Evolutionary conservation across 2,113 vertebrate genomes (phyloP).

Genomic region (Ceratotherium simum): DNA sequence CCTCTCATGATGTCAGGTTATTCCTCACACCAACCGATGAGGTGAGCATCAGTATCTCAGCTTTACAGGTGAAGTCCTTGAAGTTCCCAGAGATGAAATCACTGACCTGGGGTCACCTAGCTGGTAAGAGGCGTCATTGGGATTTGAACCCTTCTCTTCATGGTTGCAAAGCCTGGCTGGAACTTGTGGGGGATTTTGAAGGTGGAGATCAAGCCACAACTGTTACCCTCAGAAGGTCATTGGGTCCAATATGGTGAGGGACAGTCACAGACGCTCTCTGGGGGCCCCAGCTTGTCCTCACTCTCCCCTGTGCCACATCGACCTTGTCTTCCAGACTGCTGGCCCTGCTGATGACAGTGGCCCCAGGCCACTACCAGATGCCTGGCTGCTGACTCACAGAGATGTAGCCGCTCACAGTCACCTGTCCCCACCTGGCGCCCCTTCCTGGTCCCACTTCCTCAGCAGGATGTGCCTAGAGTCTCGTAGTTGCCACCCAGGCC

Average conservation of each 20-base stretch:
- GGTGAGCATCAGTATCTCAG: background rate
- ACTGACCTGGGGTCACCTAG: background rate
- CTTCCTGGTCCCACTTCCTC: background rate
- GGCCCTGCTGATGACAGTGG: background rate
- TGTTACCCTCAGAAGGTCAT: background rate
- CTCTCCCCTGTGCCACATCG: background rate
- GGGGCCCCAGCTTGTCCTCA: background rate
- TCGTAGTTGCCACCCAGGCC: background rate
- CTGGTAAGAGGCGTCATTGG: background rate
- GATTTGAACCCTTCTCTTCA: background rate
- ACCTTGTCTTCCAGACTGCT: background rate
- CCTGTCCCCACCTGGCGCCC: background rate
- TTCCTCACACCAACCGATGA: background rate
- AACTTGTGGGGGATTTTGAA: background rate
- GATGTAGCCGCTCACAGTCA: accelerated
- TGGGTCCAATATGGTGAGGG: background rate
- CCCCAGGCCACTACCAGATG: too few species aligned
- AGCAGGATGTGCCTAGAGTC: background rate
- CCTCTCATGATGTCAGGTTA: background rate
- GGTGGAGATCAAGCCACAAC: background rate
- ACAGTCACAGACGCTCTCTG: background rate
- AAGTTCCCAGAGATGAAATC: background rate
- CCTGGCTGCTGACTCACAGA: background rate
- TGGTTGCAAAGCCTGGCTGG: background rate
- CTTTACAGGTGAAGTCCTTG: background rate